Evolutionary conservation across 2,797 vertebrate species (phyloP), one percentile per base, ranked within the genome.

Genomic region (Girardinus metallicus): DNA sequence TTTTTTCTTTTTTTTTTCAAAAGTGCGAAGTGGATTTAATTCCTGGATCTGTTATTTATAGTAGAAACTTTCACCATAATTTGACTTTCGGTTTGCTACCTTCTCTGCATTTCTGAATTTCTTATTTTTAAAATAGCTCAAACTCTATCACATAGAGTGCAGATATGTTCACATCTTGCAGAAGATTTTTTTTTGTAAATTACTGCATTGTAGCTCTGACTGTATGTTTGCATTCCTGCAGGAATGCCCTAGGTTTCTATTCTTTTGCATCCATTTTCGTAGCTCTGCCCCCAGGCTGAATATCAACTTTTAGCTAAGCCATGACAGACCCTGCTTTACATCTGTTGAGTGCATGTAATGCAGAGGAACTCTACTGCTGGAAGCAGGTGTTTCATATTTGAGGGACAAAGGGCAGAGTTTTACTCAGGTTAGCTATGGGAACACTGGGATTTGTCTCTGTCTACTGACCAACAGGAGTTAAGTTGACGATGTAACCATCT

Each of bases 401-500:
- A 71, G 13, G 41, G 39, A 71, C 5, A 23, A 51, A n/a, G 13
- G 9, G 13, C 3, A 44, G 49, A 74, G 23, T 68, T 49, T 49
- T 10, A 44, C 7, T 8, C 23, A 15, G 43, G 34, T 49, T 71
- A 29, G 21, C 31, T 5, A 46, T 41, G 23, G 34, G 71, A 51
- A 53, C 2, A 16, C n/a, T 43, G 44, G 72, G 43, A 18, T 46
- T 47, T 26, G 3, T 8, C 36, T 55, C 7, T 6, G 74, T 12
- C 41, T 60, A 90, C 96, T 96, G 94, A 99, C 98, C 98, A 84
- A 96, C 87, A 15, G 98, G 97, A 1, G 97, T 96, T 78, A 99
- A 90, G 46, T 98, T 97, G 94, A 99, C 95, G 90, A 99, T 96
- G 83, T 97, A 98, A 74, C 97, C 98, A 0, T 99, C 97, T 75